Conservation (phyloP, 2,797 vertebrate species). For the Mormyrops boulengeri region DNA sequence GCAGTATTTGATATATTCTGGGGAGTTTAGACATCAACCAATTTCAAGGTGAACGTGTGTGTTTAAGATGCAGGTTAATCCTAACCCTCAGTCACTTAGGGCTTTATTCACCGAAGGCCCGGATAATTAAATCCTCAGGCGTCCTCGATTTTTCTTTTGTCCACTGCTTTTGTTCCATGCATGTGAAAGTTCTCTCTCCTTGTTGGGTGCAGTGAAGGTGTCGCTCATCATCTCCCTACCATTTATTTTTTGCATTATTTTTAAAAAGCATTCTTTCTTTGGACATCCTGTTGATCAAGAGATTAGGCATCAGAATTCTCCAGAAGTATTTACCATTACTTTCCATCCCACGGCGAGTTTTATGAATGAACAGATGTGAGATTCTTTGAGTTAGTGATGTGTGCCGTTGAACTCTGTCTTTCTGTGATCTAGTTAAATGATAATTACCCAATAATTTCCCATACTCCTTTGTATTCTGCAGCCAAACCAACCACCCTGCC, state of each 20-base stretch:
- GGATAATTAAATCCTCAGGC: constrained; percentile 67
- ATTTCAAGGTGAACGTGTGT: constrained; percentile 33
- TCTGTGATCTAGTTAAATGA: constrained; percentile 62
- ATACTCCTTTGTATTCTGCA: constrained; percentile 78
- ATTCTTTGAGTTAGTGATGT: constrained; percentile 44
- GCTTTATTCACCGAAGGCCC: constrained; percentile 51
- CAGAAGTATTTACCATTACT: constrained; percentile 46
- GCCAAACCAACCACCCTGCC: constrained; percentile 98
- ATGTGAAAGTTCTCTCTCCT: constrained; percentile 58
- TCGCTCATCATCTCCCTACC: constrained; percentile 44
- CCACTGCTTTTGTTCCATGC: constrained; percentile 63
- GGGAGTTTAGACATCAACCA: constrained; percentile 45
- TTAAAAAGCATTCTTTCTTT: constrained; percentile 13
- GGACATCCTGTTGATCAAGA: not conserved
- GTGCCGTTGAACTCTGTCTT: constrained; percentile 56
- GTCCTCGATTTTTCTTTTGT: constrained; percentile 74
- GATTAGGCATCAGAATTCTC: constrained; percentile 42
- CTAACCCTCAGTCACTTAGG: constrained; percentile 46
- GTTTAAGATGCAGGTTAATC: constrained; percentile 45
- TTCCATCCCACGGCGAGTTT: constrained; percentile 51
- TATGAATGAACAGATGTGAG: constrained; percentile 54
- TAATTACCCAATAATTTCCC: constrained; percentile 56
- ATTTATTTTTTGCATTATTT: constrained; percentile 20
- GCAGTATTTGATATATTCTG: not conserved
- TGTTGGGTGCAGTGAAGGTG: constrained; percentile 48